Percentiles rank a stretch among this genome's conserved stretches.
These are phyloP conservation scores for Leucopsar rothschildi DNA, from an alignment of 2,113 vertebrate species.

Conservation along the genomic window DNA sequence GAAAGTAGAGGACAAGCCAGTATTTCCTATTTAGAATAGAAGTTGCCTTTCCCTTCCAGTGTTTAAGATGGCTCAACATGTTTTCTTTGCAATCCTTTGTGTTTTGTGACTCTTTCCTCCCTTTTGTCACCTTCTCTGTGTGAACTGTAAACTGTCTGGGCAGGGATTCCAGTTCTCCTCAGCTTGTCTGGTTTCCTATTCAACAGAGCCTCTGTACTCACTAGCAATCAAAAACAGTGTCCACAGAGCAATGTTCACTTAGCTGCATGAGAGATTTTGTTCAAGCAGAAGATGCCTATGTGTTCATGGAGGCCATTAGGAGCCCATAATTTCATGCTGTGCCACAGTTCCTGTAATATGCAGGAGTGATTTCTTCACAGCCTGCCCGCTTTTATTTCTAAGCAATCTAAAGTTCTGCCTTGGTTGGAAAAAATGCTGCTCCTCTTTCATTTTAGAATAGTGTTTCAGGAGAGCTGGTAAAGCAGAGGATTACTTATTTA, in stretches of 20 bases:
- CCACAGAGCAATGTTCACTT: neutral
- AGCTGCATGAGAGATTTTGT: neutral
- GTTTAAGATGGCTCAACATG: neutral
- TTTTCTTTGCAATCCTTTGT: neutral
- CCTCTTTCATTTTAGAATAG: neutral
- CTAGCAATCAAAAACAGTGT: neutral
- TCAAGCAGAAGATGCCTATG: neutral
- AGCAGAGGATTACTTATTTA: neutral
- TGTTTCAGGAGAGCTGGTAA: neutral
- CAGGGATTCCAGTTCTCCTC: neutral
- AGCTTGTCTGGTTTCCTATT: neutral
- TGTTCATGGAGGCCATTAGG: neutral
- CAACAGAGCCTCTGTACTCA: neutral
- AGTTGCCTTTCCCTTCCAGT: neutral
- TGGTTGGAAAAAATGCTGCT: neutral
- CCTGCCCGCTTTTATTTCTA: neutral
- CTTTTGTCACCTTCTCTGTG: neutral
- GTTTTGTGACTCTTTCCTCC: neutral
- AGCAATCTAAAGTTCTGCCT: neutral
- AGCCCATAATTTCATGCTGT: neutral
- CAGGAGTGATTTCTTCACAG: neutral
- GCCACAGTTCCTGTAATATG: neutral
- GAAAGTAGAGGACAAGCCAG: neutral
- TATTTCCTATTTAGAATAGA: neutral
- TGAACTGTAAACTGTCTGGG: neutral